Evolutionary conservation across 2,888 invertebrate genomes (phyloP).

Genomic region (Calameuta idolon): DNA sequence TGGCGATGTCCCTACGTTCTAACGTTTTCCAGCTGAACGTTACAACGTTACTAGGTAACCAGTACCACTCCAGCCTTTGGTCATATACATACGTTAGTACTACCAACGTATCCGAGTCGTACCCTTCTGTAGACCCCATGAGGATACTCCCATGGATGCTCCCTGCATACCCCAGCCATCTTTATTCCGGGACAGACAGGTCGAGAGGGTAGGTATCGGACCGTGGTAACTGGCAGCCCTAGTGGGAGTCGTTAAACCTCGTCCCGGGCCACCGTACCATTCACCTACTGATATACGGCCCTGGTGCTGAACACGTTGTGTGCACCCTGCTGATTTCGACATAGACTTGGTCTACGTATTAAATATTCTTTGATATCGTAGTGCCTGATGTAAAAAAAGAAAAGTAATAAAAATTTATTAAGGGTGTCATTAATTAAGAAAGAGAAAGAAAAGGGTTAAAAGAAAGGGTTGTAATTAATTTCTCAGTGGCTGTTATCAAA

Average conservation of each 20-base stretch:
- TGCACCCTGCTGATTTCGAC: slow-evolving; percentile 52
- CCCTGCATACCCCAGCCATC: slow-evolving; percentile 52
- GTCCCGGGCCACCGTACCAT: slow-evolving; percentile 55
- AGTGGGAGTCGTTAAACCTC: slow-evolving; percentile 66
- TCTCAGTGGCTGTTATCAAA: not conserved
- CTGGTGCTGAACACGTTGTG: slow-evolving; percentile 34
- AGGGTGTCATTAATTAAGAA: not conserved
- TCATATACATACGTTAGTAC: slow-evolving; percentile 13
- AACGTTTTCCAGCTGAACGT: not conserved
- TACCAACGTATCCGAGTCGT: slow-evolving; percentile 15
- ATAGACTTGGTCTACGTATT: slow-evolving; percentile 34
- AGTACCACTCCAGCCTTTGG: not conserved
- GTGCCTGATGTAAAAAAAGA: not conserved
- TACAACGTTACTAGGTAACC: not conserved
- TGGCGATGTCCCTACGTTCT: not conserved
- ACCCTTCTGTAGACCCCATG: slow-evolving; percentile 51
- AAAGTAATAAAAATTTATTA: not conserved
- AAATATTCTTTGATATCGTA: not conserved
- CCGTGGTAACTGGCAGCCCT: slow-evolving; percentile 65
- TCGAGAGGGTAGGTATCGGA: slow-evolving; percentile 66
- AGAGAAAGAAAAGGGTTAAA: not conserved
- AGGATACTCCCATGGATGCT: slow-evolving; percentile 48
- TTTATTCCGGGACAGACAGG: slow-evolving; percentile 63
- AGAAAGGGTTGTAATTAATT: not conserved
- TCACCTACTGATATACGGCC: slow-evolving; percentile 59